Conservation (phyloP, 2,888 invertebrate species). For the Marasmarcha lunaedactyla region DNA sequence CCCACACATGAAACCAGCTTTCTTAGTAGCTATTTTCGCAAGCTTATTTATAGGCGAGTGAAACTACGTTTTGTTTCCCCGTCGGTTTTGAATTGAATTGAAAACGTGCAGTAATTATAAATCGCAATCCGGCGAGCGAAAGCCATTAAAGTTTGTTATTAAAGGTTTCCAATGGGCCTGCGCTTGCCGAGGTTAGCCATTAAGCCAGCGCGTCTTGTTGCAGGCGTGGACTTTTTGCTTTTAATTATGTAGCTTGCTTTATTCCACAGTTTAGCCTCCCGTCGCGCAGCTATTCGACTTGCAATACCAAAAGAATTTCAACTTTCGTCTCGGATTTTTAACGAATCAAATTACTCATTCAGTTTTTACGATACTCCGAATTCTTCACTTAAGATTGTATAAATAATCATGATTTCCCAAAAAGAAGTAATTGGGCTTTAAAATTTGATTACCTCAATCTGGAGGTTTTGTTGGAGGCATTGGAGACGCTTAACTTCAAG, state of each 20-base stretch:
- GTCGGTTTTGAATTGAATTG: not conserved
- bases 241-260: conserved; percentile 54
- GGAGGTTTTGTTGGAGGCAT: conserved; percentile 12
- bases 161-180: conserved; percentile 46
- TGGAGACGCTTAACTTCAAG: too few relatives aligned
- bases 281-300: conserved; percentile 16
- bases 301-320: conserved; percentile 5
- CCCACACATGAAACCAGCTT: too few relatives aligned
- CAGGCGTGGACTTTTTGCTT: conserved; percentile 36
- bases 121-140: conserved; percentile 41
- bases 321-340: conserved; percentile 8
- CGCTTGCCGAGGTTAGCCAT: conserved; percentile 34
- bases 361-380: conserved; percentile 2
- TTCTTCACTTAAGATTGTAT: conserved; percentile 21
- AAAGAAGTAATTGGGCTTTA: conserved; percentile 23
- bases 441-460: conserved; percentile 26
- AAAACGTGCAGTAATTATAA: conserved; percentile 1
- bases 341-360: not conserved
- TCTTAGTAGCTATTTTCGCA: too few relatives aligned
- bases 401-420: conserved; percentile 7
- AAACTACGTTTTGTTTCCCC: too few relatives aligned
- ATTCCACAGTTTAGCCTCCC: conserved; percentile 25
- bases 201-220: conserved; percentile 25
- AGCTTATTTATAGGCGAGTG: too few relatives aligned
- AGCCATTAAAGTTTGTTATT: conserved; percentile 43